phyloP scores from a whole-genome alignment of 2,888 invertebrate species.

The Flexamia atlantica region DNA sequence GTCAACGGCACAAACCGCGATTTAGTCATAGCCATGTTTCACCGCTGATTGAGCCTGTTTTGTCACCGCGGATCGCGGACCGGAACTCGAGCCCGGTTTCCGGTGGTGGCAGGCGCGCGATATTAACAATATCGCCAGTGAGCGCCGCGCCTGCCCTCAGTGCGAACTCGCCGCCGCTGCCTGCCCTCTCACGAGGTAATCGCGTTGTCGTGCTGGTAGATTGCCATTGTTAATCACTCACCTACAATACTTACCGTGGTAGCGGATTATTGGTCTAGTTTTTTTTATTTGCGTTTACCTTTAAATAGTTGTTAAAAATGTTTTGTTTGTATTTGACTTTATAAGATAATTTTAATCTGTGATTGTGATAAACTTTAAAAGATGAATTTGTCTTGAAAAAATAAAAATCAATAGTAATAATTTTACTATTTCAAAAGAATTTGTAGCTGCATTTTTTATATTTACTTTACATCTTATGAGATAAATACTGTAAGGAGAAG shows the following conservation, averaged over 20 bases:
- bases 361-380: too few relatives aligned
- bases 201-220: neutral
- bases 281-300: too few relatives aligned
- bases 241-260: neutral
- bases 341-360: too few relatives aligned
- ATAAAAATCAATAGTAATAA: too few relatives aligned
- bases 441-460: too few relatives aligned
- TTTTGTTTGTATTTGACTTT: too few relatives aligned
- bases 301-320: too few relatives aligned
- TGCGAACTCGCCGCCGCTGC: neutral
- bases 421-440: too few relatives aligned
- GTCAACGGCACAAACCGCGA: neutral
- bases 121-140: slow-evolving; percentile 38
- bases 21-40: slow-evolving; percentile 1
- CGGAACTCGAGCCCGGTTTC: slow-evolving; percentile 32
- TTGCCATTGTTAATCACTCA: slow-evolving; percentile 3
- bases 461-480: too few relatives aligned
- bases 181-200: slow-evolving; percentile 4
- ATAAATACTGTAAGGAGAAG: too few relatives aligned
- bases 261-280: too few relatives aligned
- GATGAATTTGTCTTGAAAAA: too few relatives aligned
- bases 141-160: neutral
- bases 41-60: slow-evolving; percentile 24
- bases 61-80: neutral
- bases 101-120: neutral